Conservation (phyloP, 2,888 invertebrate genomes). For the Xestia xanthographa region DNA sequence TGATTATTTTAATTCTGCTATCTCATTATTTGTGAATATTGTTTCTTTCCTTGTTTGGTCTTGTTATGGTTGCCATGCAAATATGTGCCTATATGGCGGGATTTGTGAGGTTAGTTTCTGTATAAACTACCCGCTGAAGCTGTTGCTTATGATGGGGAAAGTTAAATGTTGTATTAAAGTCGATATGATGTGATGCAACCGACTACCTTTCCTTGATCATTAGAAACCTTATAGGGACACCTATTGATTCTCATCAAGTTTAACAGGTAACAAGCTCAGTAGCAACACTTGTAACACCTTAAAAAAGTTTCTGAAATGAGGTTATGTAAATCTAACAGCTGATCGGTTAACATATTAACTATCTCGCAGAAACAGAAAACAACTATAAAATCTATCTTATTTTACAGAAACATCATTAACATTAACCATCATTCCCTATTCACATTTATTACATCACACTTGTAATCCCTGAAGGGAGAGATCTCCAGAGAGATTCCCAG, state of each 20-base stretch:
- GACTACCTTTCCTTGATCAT: background rate
- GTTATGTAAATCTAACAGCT: conserved; percentile 53
- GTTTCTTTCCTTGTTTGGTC: conserved; percentile 29
- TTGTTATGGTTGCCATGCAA: conserved; percentile 25
- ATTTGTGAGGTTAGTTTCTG: conserved; percentile 31
- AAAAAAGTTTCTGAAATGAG: conserved; percentile 14
- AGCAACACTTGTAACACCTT: background rate
- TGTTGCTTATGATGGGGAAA: background rate
- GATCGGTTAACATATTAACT: conserved; percentile 17
- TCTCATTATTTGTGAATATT: conserved; percentile 33
- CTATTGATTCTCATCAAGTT: background rate
- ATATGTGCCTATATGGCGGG: conserved; percentile 2
- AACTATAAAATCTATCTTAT: background rate
- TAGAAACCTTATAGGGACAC: background rate
- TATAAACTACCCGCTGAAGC: background rate
- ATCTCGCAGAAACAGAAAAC: conserved; percentile 5
- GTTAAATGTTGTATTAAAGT: background rate
- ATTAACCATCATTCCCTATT: background rate
- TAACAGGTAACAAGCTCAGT: background rate
- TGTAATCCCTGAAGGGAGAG: no score
- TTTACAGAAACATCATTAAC: background rate
- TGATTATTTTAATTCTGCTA: conserved; percentile 62
- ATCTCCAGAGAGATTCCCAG: background rate
- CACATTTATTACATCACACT: background rate
- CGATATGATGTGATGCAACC: conserved; percentile 9